Conservation (phyloP, 2,888 invertebrate genomes). For the Perithous albicinctus region DNA sequence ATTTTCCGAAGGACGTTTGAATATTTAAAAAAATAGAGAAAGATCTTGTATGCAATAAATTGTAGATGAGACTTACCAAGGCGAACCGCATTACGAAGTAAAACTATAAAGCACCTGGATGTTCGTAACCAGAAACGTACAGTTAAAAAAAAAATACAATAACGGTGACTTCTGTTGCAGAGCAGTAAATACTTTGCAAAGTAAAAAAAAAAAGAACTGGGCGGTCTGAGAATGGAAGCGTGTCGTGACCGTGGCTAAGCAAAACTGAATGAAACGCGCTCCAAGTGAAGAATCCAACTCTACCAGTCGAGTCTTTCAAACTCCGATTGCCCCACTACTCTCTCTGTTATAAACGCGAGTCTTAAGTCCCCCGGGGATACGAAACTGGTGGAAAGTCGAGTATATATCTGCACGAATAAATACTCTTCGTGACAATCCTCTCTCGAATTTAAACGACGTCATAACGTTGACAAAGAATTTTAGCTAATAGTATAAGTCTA, state of each 20-base stretch:
- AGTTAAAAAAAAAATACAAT: neutral
- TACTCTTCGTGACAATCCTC: neutral
- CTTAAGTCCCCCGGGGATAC: neutral
- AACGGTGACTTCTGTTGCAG: neutral
- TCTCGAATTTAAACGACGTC: neutral
- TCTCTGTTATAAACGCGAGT: neutral
- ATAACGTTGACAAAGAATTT: neutral
- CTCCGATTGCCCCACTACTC: constrained; percentile 39
- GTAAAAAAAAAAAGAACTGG: neutral
- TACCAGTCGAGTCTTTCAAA: constrained; percentile 28
- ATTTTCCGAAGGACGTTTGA: neutral
- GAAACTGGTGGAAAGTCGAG: neutral
- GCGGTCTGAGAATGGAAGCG: constrained; percentile 27
- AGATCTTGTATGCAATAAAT: neutral
- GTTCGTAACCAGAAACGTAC: neutral
- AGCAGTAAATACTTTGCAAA: constrained; percentile 1
- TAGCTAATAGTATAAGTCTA: neutral
- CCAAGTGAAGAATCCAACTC: constrained; percentile 31
- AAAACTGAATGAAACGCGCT: constrained; percentile 66
- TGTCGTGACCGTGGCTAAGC: constrained; percentile 53
- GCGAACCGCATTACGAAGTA: constrained; percentile 15
- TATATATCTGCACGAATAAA: neutral
- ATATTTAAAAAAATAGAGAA: neutral
- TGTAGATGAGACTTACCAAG: constrained; percentile 23
- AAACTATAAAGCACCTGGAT: neutral